These are phyloP conservation scores for Dynastes hyllus DNA, from an alignment of 2,888 invertebrate species.

Conservation along the genomic window DNA sequence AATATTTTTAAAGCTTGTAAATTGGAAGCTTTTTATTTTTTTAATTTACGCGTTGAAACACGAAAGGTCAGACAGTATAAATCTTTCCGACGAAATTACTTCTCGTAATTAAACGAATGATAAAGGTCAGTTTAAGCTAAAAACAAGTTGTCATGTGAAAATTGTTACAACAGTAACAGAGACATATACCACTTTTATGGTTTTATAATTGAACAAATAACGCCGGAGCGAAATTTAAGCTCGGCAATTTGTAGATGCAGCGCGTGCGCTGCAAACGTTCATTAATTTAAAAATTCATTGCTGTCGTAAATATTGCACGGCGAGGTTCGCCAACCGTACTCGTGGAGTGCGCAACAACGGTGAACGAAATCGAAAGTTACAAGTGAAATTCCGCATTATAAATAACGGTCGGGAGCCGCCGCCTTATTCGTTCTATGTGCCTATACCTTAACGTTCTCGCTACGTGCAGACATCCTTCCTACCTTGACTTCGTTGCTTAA, in stretches of 20 bases:
- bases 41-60: too few species aligned
- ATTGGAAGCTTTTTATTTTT: too few species aligned
- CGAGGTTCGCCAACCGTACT: not conserved
- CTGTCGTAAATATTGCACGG: constrained; percentile 32
- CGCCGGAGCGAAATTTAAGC: constrained; percentile 11
- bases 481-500: constrained; percentile 51
- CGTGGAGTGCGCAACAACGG: constrained; percentile 7
- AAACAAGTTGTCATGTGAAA: not conserved
- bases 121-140: constrained; percentile 2
- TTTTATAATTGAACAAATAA: constrained; percentile 29
- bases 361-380: constrained; percentile 50
- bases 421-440: not conserved
- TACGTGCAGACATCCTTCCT: constrained; percentile 28
- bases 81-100: too few species aligned
- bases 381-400: constrained; percentile 45
- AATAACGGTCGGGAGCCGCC: constrained; percentile 36
- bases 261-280: not conserved
- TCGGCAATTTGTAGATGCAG: constrained; percentile 14
- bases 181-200: constrained; percentile 11
- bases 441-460: constrained; percentile 15
- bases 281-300: constrained; percentile 36
- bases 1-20: too few species aligned
- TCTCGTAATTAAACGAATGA: too few species aligned
- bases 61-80: too few species aligned
- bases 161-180: not conserved